Base-by-base conservation (phyloP, 2,113 vertebrate genomes). In the Pomatostomus ruficeps region DNA sequence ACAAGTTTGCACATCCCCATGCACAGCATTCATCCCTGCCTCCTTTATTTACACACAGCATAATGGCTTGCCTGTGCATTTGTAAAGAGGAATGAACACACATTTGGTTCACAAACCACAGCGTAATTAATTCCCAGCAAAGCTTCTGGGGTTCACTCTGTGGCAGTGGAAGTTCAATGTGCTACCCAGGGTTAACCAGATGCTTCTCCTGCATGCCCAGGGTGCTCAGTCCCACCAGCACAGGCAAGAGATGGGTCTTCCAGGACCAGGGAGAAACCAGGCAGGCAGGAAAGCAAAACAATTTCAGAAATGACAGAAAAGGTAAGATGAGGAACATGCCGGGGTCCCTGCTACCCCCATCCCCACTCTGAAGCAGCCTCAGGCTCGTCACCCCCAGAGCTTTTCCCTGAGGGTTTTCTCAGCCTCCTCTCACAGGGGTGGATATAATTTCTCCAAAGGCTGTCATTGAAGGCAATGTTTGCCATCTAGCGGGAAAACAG, bases 401-500 rank as follows among this genome's bases (percentile, higher is more conserved):
- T 72, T 68, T 52, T 28, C 20, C 25, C 20, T 20, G 20, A 33
- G 31, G 33, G 3, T 58, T 88, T 75, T 38, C 45, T 62, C 42
- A 73, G 23, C 12, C 26, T 59, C 28, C 20, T 87, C 10, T 31
- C 26, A 13, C 23, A 61, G 23, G 23, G 12, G n/a, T 49, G 58
- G 11, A n/a, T 3, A 0, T 4, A 31, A 28, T 6, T 17, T 21
- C 49, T 67, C 6, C 1, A 8, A 25, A 76, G 54, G 42, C 46
- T 70, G 38, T 70, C 94, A 94, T 43, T 19, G 59, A 94, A 96
- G 55, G 57, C 85, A 35, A 1, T 12, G 94, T 66, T 96, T 96
- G 96, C 96, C 96, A 96, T 76, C 96, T 97, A 97, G 96, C 83
- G 95, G 96, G 81, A 76, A 93, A 74, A 82, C 0, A 10, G 35